phyloP scores from a whole-genome alignment of 2,888 invertebrate genomes.

The Agriopis aurantiaria region DNA sequence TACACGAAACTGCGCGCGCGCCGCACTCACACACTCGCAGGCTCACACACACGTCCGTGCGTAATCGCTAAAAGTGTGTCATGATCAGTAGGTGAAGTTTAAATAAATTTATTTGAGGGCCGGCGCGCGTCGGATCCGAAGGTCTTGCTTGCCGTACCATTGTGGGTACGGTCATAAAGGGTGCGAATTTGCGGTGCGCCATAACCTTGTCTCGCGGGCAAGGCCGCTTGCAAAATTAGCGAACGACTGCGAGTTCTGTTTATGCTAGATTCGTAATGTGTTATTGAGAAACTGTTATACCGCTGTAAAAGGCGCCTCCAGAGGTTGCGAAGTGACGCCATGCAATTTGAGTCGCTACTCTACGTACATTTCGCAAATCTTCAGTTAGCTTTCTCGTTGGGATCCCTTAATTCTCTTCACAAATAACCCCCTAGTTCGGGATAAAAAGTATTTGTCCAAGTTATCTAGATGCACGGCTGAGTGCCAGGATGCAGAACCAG shows the following conservation, averaged over 20 bases:
- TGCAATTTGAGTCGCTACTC: neutral
- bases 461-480: too few relatives aligned
- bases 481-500: neutral
- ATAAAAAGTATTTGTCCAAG: neutral
- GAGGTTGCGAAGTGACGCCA: neutral
- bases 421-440: too few relatives aligned
- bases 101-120: conserved; percentile 78
- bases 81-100: conserved; percentile 87
- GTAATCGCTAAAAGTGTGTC: conserved; percentile 84
- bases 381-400: too few relatives aligned
- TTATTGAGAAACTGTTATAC: conserved; percentile 34
- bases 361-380: too few relatives aligned
- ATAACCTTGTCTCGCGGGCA: conserved; percentile 33
- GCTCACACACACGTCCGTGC: conserved; percentile 65
- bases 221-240: conserved; percentile 36
- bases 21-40: conserved; percentile 50
- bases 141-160: conserved; percentile 35
- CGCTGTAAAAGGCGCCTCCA: conserved; percentile 12
- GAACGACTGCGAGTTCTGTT: conserved; percentile 26
- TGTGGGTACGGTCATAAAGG: conserved; percentile 38
- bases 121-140: conserved; percentile 47
- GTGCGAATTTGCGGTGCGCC: conserved; percentile 38
- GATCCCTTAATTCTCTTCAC: too few relatives aligned
- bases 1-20: conserved; percentile 58
- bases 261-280: conserved; percentile 28